Conservation (phyloP, 2,888 invertebrate genomes). For the Rhamphomyia laevipes region DNA sequence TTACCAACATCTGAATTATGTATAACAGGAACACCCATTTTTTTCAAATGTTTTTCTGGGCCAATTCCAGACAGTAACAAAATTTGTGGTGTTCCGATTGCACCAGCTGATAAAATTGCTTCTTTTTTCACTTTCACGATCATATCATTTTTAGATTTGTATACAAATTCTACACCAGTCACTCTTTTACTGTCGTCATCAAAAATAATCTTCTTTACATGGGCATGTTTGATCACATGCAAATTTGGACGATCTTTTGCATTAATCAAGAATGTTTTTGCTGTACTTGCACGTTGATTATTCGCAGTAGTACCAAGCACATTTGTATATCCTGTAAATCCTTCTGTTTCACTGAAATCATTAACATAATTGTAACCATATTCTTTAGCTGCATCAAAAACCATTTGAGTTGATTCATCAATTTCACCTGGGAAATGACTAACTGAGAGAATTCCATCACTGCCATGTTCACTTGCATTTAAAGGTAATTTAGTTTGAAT, state of each 20-base stretch:
- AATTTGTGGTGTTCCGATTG: conserved; percentile 33
- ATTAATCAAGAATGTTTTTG: conserved; percentile 45
- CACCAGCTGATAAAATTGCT: conserved; percentile 19
- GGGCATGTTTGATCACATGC: conserved; percentile 40
- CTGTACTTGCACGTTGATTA: conserved; percentile 45
- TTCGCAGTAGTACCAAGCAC: conserved; percentile 43
- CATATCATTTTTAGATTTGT: conserved; percentile 12
- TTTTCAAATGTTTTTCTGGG: conserved; percentile 14
- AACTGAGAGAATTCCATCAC: conserved; percentile 39
- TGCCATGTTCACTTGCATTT: conserved; percentile 31
- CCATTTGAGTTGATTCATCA: conserved; percentile 40
- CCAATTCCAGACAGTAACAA: conserved; percentile 24
- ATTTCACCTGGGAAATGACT: conserved; percentile 20
- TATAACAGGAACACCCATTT: conserved; percentile 17
- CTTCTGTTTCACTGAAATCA: conserved; percentile 25
- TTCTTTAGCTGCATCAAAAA: conserved; percentile 53
- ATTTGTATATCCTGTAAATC: conserved; percentile 42
- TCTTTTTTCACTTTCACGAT: conserved; percentile 17
- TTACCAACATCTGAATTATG: conserved; percentile 44
- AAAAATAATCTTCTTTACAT: conserved; percentile 41
- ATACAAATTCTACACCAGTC: conserved; percentile 33
- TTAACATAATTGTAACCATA: conserved; percentile 30
- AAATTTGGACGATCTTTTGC: conserved; percentile 33
- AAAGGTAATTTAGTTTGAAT: conserved; percentile 18
- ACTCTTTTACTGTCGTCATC: conserved; percentile 36